Conservation (phyloP, 1,140 invertebrate genomes). For the Rhizoglyphus robini region DNA sequence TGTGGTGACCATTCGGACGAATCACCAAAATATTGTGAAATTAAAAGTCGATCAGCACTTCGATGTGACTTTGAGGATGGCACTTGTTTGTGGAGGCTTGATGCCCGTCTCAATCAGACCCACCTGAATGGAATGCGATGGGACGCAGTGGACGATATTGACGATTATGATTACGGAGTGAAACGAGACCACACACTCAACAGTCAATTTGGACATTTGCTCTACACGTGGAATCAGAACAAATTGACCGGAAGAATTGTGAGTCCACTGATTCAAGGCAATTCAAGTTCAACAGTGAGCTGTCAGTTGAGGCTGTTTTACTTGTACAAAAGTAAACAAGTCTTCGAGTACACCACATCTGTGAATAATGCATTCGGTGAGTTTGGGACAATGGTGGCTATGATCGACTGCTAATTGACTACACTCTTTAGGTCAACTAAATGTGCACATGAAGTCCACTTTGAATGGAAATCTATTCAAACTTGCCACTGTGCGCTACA, state of each 20-base stretch:
- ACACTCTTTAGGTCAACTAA: too few relatives aligned
- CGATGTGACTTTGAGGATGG: slow-evolving; percentile 32
- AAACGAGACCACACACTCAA: slow-evolving; percentile 25
- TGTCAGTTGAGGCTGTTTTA: too few relatives aligned
- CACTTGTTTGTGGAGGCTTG: slow-evolving; percentile 30
- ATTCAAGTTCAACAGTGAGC: too few relatives aligned
- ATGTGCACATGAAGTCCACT: too few relatives aligned
- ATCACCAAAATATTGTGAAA: neutral
- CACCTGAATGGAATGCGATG: neutral
- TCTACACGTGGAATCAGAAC: slow-evolving; percentile 19
- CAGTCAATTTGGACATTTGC: slow-evolving; percentile 21
- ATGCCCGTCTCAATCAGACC: neutral
- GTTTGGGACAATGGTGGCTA: too few relatives aligned
- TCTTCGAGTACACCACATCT: too few relatives aligned
- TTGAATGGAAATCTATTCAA: too few relatives aligned
- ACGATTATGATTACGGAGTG: neutral
- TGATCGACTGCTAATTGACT: too few relatives aligned
- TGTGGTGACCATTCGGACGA: neutral
- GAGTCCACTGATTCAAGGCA: too few relatives aligned
- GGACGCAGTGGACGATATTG: neutral
- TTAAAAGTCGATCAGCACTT: slow-evolving; percentile 22
- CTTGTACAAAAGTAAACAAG: too few relatives aligned
- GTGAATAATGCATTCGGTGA: too few relatives aligned
- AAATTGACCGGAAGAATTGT: neutral
- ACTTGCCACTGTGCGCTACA: too few relatives aligned